Conservation (phyloP, 1,140 invertebrate genomes). For the Drosophila neocordata region DNA sequence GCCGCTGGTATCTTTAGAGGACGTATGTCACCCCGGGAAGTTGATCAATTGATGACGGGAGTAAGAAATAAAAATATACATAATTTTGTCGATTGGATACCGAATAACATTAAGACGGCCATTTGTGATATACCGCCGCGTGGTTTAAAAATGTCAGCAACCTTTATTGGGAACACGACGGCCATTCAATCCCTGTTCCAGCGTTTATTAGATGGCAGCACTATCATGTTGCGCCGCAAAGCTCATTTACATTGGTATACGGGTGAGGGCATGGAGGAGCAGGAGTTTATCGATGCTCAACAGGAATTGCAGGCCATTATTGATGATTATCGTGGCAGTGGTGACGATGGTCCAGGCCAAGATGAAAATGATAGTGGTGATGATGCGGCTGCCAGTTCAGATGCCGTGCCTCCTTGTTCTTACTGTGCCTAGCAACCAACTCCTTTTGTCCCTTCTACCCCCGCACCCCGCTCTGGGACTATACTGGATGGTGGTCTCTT, state of each 20-base stretch:
- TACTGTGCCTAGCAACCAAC: constrained; percentile 36
- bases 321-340: constrained; percentile 67
- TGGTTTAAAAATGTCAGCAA: constrained; percentile 88
- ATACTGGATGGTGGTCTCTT: neutral
- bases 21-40: constrained; percentile 85
- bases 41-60: constrained; percentile 88
- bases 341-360: neutral
- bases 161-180: constrained; percentile 88
- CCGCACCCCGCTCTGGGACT: neutral
- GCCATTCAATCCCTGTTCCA: constrained; percentile 91
- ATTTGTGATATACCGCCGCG: constrained; percentile 88
- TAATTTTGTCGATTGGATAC: constrained; percentile 93
- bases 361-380: constrained; percentile 17
- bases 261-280: constrained; percentile 92
- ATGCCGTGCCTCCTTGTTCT: constrained; percentile 15
- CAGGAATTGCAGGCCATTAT: constrained; percentile 72
- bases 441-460: neutral
- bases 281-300: constrained; percentile 90
- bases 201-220: constrained; percentile 89
- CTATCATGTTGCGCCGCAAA: constrained; percentile 91
- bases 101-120: constrained; percentile 89
- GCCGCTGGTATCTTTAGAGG: constrained; percentile 91
- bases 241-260: constrained; percentile 92
- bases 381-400: neutral
- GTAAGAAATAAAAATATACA: constrained; percentile 89